A percentile compares a stretch with the other conserved stretches of the same genome.
phyloP scores from a whole-genome alignment of 2,797 vertebrate genomes.

The Enteromius mattozi region DNA sequence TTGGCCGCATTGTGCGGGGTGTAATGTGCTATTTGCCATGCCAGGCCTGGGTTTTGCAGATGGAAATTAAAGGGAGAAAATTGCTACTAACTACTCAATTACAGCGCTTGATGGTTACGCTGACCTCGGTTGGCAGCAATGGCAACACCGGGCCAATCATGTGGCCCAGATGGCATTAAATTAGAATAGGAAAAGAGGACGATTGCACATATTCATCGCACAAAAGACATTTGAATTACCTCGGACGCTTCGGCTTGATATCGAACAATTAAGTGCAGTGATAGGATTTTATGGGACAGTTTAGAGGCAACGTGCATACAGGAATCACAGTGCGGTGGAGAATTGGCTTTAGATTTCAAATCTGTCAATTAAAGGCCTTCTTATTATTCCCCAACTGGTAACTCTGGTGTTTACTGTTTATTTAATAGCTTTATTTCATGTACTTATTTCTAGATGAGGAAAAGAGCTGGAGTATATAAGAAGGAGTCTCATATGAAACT shows the following conservation, averaged over 20 bases:
- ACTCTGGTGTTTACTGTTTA: slow-evolving; percentile 8
- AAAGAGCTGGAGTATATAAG: slow-evolving; percentile 9
- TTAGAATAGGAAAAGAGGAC: slow-evolving; percentile 83
- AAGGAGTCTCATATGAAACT: slow-evolving; percentile 44
- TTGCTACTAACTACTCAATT: slow-evolving; percentile 89
- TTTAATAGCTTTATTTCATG: slow-evolving; percentile 32
- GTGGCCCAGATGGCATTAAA: slow-evolving; percentile 82
- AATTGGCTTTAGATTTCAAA: slow-evolving; percentile 77
- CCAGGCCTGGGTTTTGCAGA: slow-evolving; percentile 81
- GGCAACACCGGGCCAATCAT: slow-evolving; percentile 85
- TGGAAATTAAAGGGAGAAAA: slow-evolving; percentile 85
- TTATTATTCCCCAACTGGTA: slow-evolving; percentile 69
- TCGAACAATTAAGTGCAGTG: slow-evolving; percentile 84
- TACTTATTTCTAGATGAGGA: slow-evolving; percentile 23
- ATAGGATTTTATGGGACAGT: slow-evolving; percentile 82
- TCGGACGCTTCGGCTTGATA: slow-evolving; percentile 82
- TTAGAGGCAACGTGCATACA: slow-evolving; percentile 77
- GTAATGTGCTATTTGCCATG: slow-evolving; percentile 87
- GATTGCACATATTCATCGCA: slow-evolving; percentile 83
- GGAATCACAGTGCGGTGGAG: slow-evolving; percentile 63
- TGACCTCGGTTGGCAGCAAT: slow-evolving; percentile 82
- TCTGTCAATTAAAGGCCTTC: slow-evolving; percentile 76
- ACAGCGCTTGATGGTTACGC: slow-evolving; percentile 82
- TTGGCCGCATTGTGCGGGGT: slow-evolving; percentile 74
- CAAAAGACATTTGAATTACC: slow-evolving; percentile 85